Conservation (phyloP, 1,140 invertebrate genomes). For the Penaeus japonicus region DNA sequence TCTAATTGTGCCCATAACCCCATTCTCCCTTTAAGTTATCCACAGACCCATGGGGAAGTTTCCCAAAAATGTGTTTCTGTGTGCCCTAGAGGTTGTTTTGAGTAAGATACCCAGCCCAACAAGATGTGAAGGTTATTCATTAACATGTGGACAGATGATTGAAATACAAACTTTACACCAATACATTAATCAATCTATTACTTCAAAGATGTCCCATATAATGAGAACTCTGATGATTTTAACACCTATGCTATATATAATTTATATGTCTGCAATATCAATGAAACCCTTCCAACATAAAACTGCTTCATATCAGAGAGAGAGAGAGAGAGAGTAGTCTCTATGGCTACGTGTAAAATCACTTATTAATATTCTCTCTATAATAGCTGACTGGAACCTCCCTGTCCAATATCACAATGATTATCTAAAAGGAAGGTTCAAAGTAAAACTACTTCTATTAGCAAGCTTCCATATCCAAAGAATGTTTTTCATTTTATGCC, state of each 20-base stretch:
- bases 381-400: too few species aligned
- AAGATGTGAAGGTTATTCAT: slow-evolving; percentile 30
- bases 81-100: slow-evolving; percentile 44
- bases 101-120: slow-evolving; percentile 49
- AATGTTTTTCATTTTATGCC: neutral
- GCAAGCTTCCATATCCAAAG: neutral
- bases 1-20: slow-evolving; percentile 23
- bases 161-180: neutral
- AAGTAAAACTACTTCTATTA: slow-evolving; percentile 33
- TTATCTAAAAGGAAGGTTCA: neutral
- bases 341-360: too few species aligned
- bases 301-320: too few species aligned
- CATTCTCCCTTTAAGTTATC: slow-evolving; percentile 16
- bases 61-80: slow-evolving; percentile 50
- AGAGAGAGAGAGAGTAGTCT: too few species aligned
- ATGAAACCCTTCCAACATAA: too few species aligned
- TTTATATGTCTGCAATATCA: too few species aligned
- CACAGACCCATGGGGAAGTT: slow-evolving; percentile 43
- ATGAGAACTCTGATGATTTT: too few species aligned
- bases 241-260: too few species aligned
- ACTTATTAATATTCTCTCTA: too few species aligned
- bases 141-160: neutral
- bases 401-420: too few species aligned
- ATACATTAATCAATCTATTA: neutral
- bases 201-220: neutral